A percentile compares a stretch with the other conserved stretches of the same genome.
Conservation (phyloP, 1,140 invertebrate species). For the Monomorium pharaonis region DNA sequence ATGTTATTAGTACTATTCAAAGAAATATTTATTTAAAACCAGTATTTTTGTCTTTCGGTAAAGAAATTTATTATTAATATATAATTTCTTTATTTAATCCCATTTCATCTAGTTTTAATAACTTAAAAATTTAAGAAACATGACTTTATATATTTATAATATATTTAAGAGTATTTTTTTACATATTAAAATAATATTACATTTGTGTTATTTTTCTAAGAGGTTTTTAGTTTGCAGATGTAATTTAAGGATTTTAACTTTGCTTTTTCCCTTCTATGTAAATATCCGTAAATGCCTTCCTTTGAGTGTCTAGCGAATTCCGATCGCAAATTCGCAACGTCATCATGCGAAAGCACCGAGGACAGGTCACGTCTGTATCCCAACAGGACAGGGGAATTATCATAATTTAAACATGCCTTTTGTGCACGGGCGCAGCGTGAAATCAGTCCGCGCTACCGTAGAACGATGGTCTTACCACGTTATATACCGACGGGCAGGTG, state of each 20-base stretch:
- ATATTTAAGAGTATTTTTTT: too few species aligned
- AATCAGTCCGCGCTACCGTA: conserved; percentile 37
- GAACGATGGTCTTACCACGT: not conserved
- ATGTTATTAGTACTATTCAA: too few species aligned
- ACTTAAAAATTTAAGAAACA: not conserved
- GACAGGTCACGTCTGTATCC: not conserved
- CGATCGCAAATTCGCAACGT: conserved; percentile 14
- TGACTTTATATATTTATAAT: not conserved
- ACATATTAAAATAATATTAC: too few species aligned
- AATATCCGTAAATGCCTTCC: not conserved
- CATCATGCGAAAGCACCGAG: not conserved
- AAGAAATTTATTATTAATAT: too few species aligned
- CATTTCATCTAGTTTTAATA: not conserved
- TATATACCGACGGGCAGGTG: conserved; percentile 79
- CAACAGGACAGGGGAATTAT: conserved; percentile 28
- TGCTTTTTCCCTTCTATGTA: not conserved
- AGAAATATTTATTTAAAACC: too few species aligned
- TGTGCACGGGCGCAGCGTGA: conserved; percentile 22
- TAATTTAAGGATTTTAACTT: not conserved
- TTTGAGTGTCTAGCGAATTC: not conserved
- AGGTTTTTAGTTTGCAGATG: not conserved
- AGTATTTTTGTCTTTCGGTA: too few species aligned
- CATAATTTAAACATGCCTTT: conserved; percentile 53
- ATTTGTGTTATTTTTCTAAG: too few species aligned
- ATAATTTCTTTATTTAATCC: not conserved